phyloP scores from a whole-genome alignment of 2,888 invertebrate genomes.

The Loripinus fragilis region DNA sequence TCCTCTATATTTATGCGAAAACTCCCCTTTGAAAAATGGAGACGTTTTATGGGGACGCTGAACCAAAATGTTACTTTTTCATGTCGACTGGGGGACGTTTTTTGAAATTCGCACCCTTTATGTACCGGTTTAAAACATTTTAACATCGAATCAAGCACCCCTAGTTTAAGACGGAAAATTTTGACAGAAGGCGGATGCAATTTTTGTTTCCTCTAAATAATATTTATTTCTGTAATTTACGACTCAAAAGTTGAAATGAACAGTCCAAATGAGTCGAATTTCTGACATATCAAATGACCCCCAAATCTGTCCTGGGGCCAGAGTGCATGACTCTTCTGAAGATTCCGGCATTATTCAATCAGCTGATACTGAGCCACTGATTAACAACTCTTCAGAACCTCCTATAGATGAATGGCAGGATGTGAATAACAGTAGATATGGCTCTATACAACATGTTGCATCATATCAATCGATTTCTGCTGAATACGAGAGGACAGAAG shows the following conservation, averaged over 20 bases:
- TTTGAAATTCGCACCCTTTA: too few species aligned
- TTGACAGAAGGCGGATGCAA: constrained; percentile 13
- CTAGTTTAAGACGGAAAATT: background rate
- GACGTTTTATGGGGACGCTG: too few species aligned
- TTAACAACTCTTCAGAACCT: background rate
- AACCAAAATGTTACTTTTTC: too few species aligned
- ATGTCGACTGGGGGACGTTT: too few species aligned
- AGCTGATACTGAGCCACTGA: background rate
- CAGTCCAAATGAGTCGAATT: background rate
- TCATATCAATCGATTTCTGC: constrained; percentile 9
- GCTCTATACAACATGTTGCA: background rate
- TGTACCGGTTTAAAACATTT: too few species aligned
- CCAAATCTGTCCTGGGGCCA: too few species aligned
- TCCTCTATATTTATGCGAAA: too few species aligned
- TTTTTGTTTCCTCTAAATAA: background rate
- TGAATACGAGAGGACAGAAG: constrained; percentile 16
- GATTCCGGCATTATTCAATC: too few species aligned
- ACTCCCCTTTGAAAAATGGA: too few species aligned
- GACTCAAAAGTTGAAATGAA: background rate
- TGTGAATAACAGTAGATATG: background rate
- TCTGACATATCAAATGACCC: too few species aligned
- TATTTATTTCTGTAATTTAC: background rate
- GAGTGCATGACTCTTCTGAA: too few species aligned
- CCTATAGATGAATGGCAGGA: constrained; percentile 3
- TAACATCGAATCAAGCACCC: too few species aligned